Base-by-base conservation (phyloP, 2,888 invertebrate species). In the Cataglyphis albicans region DNA sequence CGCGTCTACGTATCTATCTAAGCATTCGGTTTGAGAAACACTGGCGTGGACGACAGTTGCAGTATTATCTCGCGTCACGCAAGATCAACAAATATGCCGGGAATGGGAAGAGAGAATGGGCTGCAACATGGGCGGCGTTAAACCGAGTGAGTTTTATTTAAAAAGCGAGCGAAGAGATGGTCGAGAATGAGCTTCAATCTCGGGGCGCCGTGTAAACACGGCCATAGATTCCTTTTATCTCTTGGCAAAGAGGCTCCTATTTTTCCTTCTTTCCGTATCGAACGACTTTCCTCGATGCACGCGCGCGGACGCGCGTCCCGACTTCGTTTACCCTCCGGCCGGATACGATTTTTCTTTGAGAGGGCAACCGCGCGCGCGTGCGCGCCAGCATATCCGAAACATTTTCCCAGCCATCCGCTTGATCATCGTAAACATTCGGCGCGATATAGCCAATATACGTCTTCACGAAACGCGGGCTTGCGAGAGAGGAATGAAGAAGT, bases 181-280 rank as follows among this genome's bases (percentile, higher is more conserved):
- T 82, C 81, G 81, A 52, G n/a, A 90, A 88, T 73, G 83, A 88
- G 84, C 87, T 84, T 86, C 83, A 86, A 90, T 87, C 86, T 86
- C 83, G 81, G 73, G 48, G 64, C 83, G 57, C 55, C 89, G 84
- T 87, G 90, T 90, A 90, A 90, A 90, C 90, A 90, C 82, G 87
- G 65, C 85, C 84, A 90, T 90, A 90, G 88, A 90, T 90, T 87
- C 87, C 70, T 85, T 88, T 90, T 90, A 90, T 90, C 90, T 90
- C 90, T 84, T 81, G 73, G n/a, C 67, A 65, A 82, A 68, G 72
- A 81, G 84, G 70, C 84, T 87, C 80, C 83, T 85, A 63, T 80
- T 87, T 83, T 81, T 75, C 83, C 74, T 84, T 74, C 83, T 70
- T 65, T 68, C 55, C 75, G 78, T 84, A 70, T 85, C 81, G 81